Evolutionary conservation across 2,113 vertebrate species (phyloP).

Genomic region (Kryptolebias marmoratus): DNA sequence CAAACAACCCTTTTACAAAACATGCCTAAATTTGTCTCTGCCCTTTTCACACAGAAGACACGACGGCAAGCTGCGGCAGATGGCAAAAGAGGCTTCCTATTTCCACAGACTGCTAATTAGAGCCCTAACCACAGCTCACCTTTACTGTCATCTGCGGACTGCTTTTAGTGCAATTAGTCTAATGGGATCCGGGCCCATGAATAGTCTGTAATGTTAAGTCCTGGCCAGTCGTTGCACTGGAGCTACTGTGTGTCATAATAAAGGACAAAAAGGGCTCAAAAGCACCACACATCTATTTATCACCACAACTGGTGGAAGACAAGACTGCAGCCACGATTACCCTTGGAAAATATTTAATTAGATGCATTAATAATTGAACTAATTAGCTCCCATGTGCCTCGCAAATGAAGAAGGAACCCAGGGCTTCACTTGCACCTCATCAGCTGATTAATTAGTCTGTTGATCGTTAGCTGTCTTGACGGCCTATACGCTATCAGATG

Average conservation of each 20-base stretch:
- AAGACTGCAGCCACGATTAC: conserved; percentile 57
- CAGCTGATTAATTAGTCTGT: conserved; percentile 76
- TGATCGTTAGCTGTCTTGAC: conserved; percentile 75
- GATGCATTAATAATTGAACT: conserved; percentile 77
- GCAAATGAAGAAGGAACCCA: conserved; percentile 59
- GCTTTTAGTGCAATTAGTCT: conserved; percentile 74
- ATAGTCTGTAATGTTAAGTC: conserved; percentile 49
- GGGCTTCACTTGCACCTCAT: conserved; percentile 69
- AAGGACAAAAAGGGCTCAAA: conserved; percentile 50
- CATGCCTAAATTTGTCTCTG: conserved; percentile 66
- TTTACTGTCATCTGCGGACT: conserved; percentile 68
- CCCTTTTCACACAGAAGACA: conserved; percentile 66
- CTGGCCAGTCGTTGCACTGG: conserved; percentile 13
- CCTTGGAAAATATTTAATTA: conserved; percentile 75
- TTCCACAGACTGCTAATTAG: conserved; percentile 73
- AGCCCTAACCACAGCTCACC: conserved; percentile 65
- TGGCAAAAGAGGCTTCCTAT: conserved; percentile 64
- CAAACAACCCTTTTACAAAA: conserved; percentile 51
- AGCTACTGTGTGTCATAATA: conserved; percentile 54
- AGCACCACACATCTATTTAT: conserved; percentile 47
- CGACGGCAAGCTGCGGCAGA: conserved; percentile 57
- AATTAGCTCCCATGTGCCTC: conserved; percentile 77
- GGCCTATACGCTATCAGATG: conserved; percentile 68
- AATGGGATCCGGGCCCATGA: conserved; percentile 58
- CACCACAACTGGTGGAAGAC: conserved; percentile 31